Conservation (phyloP, 2,888 invertebrate genomes). For the Polia nebulosa region DNA sequence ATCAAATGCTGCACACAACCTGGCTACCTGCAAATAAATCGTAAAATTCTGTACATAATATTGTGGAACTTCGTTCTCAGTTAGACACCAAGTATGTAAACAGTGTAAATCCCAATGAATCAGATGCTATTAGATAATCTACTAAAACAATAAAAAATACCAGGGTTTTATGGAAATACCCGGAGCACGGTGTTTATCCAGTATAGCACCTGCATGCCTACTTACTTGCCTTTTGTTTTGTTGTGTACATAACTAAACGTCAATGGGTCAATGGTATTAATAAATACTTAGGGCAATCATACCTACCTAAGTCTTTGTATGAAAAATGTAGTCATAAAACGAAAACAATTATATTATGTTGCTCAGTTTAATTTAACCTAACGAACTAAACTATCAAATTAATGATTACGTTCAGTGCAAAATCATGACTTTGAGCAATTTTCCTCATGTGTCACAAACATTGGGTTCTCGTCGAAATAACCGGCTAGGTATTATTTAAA, state of each 20-base stretch:
- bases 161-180: conserved; percentile 23
- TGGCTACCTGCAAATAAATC: conserved; percentile 27
- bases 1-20: conserved; percentile 27
- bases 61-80: not conserved
- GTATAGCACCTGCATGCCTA: conserved; percentile 1
- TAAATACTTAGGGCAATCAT: not conserved
- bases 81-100: not conserved
- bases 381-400: not conserved
- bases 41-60: not conserved
- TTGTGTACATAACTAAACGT: not conserved
- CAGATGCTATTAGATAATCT: conserved; percentile 15
- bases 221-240: not conserved
- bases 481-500: conserved; percentile 14
- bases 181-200: conserved; percentile 13
- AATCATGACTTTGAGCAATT: conserved; percentile 3
- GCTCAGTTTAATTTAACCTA: not conserved
- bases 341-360: not conserved
- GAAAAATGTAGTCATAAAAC: not conserved
- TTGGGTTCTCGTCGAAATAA: conserved; percentile 19
- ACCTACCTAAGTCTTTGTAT: not conserved
- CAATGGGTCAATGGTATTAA: not conserved
- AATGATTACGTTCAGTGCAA: not conserved
- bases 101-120: conserved; percentile 37
- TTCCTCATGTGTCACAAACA: conserved; percentile 32
- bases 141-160: conserved; percentile 33